Percentiles rank a stretch among this genome's conserved stretches.
phyloP scores from a whole-genome alignment of 2,113 vertebrate genomes.

The Rissa tridactyla region DNA sequence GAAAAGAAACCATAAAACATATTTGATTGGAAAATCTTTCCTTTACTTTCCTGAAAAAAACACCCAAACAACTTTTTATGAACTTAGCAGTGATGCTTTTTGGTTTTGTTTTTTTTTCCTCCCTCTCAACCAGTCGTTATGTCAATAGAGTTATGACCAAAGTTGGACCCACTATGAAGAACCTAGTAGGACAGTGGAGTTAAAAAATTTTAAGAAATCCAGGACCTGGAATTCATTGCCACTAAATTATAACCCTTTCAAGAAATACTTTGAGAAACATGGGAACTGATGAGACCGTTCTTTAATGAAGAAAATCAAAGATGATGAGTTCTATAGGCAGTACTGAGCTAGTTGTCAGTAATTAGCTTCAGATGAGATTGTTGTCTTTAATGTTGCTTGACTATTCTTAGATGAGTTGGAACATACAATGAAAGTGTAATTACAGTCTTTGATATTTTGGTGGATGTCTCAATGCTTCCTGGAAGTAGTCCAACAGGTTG shows the following conservation, averaged over 20 bases:
- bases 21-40: not conserved
- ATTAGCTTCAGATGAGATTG: constrained; percentile 57
- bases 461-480: not conserved
- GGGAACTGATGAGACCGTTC: constrained; percentile 35
- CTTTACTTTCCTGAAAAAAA: not conserved
- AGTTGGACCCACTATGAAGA: not conserved
- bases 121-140: not conserved
- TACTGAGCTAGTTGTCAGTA: constrained; percentile 46
- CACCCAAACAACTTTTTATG: not conserved
- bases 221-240: constrained; percentile 16
- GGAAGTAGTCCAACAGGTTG: constrained; percentile 51
- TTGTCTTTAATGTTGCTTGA: constrained; percentile 50
- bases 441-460: constrained; percentile 50
- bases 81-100: not conserved
- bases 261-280: constrained; percentile 48
- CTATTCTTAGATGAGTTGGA: constrained; percentile 32
- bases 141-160: not conserved
- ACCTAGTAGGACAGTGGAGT: not conserved
- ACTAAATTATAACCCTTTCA: not conserved
- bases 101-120: not conserved
- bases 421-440: constrained; percentile 40
- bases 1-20: not conserved
- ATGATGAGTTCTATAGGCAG: constrained; percentile 46
- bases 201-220: not conserved
- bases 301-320: constrained; percentile 54